Evolutionary conservation across 2,113 vertebrate genomes (phyloP).

Genomic region (Archocentrus centrarchus): DNA sequence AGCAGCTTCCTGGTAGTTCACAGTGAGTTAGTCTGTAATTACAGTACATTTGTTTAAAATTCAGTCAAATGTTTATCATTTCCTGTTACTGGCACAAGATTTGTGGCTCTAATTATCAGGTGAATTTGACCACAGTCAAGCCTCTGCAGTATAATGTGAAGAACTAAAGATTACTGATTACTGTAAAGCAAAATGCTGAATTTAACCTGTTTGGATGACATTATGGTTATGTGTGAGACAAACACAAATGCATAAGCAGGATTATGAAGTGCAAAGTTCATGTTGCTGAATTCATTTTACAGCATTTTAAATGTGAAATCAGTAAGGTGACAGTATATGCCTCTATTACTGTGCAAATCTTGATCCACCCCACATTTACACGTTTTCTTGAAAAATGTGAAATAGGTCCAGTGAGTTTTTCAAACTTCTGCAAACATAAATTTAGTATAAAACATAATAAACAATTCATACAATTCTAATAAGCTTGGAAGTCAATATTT

Average conservation of each 20-base stretch:
- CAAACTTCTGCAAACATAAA: too few species aligned
- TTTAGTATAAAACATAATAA: too few species aligned
- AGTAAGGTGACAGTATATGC: too few species aligned
- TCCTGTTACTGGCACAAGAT: neutral
- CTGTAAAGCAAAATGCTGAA: neutral
- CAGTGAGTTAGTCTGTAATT: neutral
- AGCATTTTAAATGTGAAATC: too few species aligned
- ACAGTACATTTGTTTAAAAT: neutral
- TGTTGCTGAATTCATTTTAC: too few species aligned
- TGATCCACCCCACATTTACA: too few species aligned
- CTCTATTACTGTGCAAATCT: too few species aligned
- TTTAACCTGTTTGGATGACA: neutral
- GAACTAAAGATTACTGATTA: neutral
- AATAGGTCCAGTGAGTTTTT: too few species aligned
- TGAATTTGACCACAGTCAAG: neutral
- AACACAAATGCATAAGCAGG: neutral
- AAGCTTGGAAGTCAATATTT: too few species aligned
- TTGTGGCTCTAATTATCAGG: neutral
- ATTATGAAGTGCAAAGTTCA: too few species aligned
- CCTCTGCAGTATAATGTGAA: neutral
- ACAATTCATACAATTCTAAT: too few species aligned
- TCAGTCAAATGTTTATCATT: neutral
- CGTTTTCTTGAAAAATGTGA: too few species aligned
- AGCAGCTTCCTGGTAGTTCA: neutral
- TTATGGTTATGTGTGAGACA: neutral